Conservation (phyloP, 1,140 invertebrate species). For the Drosophila carrolli region DNA sequence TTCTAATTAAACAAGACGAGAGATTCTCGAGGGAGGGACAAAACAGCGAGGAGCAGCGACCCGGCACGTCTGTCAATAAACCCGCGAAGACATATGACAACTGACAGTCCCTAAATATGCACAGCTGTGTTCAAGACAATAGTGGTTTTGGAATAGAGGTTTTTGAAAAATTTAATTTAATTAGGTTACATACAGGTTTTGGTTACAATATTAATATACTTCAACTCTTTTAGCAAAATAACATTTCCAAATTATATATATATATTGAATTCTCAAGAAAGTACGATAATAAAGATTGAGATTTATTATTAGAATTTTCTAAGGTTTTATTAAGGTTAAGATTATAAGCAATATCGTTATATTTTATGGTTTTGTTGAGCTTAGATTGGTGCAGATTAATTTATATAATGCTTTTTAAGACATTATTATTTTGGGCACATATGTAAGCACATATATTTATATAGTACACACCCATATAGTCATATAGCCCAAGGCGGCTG, state of each 20-base stretch:
- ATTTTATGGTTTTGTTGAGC: too few species aligned
- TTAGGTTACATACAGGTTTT: too few species aligned
- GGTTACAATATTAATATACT: too few species aligned
- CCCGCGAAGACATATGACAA: conserved; percentile 25
- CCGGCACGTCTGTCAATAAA: conserved; percentile 34
- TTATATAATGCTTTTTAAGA: too few species aligned
- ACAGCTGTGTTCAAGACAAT: background rate
- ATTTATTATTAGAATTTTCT: too few species aligned
- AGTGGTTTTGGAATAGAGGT: background rate
- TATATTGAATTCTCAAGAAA: too few species aligned
- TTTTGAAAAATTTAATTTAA: background rate
- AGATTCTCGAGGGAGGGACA: conserved; percentile 5
- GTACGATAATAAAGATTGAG: too few species aligned
- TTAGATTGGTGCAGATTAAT: too few species aligned
- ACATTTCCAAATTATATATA: too few species aligned
- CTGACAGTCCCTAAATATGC: conserved; percentile 5
- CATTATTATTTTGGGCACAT: background rate
- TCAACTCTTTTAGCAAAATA: too few species aligned
- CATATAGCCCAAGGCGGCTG: conserved; percentile 43
- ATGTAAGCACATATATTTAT: background rate
- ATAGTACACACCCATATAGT: background rate
- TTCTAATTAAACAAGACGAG: conserved; percentile 25
- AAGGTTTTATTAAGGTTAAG: too few species aligned
- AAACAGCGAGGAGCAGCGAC: conserved; percentile 21
- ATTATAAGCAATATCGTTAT: too few species aligned